Evolutionary conservation across 2,797 vertebrate genomes (phyloP).

Genomic region (Muscicapa comitata): DNA sequence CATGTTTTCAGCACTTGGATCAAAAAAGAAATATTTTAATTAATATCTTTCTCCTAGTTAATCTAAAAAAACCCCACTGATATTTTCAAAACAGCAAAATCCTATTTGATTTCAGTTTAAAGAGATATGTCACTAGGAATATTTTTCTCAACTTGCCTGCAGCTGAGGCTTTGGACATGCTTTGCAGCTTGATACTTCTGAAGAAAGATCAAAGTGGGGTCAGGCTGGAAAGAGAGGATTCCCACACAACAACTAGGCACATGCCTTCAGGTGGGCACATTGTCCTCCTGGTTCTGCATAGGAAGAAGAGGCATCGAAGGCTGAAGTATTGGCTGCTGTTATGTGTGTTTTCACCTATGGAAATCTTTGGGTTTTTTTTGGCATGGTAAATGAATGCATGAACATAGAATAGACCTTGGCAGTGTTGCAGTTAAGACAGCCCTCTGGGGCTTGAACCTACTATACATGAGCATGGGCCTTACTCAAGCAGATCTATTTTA

Average conservation of each 20-base stretch:
- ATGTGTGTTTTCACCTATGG: background rate
- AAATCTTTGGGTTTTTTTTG: background rate
- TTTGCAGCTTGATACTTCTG: background rate
- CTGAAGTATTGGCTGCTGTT: background rate
- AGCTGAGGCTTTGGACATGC: background rate
- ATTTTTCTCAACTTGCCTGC: background rate
- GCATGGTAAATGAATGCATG: background rate
- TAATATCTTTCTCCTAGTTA: background rate
- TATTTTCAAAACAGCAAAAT: slow-evolving; percentile 12
- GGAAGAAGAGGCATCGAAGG: background rate
- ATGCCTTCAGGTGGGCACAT: background rate
- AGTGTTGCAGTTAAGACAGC: background rate
- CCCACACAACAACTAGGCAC: background rate
- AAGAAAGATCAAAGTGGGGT: background rate
- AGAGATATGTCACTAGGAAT: background rate
- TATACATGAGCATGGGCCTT: background rate
- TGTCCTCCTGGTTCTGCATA: background rate
- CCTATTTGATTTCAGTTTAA: background rate
- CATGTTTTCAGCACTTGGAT: background rate
- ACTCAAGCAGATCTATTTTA: background rate
- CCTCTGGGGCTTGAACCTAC: background rate
- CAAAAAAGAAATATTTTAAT: slow-evolving; percentile 25
- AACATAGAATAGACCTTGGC: background rate
- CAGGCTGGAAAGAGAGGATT: background rate
- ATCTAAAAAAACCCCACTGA: background rate